Percentiles rank a stretch among this genome's conserved stretches.
Conservation (phyloP, 1,140 invertebrate genomes). For the Leptinotarsa lineolata region DNA sequence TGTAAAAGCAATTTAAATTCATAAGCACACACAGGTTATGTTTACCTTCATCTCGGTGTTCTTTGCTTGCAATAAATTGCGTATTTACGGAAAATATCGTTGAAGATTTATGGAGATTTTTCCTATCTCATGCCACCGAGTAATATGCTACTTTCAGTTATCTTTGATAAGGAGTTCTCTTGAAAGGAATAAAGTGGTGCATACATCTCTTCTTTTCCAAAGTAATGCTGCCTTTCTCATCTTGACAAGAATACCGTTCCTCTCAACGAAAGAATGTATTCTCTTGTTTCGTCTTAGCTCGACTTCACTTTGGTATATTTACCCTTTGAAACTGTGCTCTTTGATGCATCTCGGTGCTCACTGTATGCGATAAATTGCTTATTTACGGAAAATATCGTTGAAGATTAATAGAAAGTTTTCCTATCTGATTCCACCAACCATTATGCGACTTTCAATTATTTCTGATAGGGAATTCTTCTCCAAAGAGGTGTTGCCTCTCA, state of each 20-base stretch:
- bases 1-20: slow-evolving; percentile 49
- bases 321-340: no score
- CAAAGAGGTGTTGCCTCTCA: no score
- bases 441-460: no score
- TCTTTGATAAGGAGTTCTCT: background rate
- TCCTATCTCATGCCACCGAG: background rate
- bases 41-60: slow-evolving; percentile 40
- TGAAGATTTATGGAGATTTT: background rate
- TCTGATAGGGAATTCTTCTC: no score
- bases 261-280: no score
- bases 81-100: slow-evolving; percentile 17
- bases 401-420: background rate
- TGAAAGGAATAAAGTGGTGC: no score
- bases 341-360: slow-evolving; percentile 38
- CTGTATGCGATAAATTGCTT: slow-evolving; percentile 36
- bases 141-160: background rate
- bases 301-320: no score
- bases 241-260: no score
- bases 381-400: slow-evolving; percentile 13
- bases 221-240: no score
- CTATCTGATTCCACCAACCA: background rate
- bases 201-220: no score
- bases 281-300: no score
- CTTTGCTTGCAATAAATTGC: slow-evolving; percentile 38
- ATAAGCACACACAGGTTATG: slow-evolving; percentile 46